A percentile compares a stretch with the other conserved stretches of the same genome.
These are phyloP conservation scores for Gulo gulo DNA, from an alignment of 2,113 vertebrate genomes.

Conservation along the genomic window DNA sequence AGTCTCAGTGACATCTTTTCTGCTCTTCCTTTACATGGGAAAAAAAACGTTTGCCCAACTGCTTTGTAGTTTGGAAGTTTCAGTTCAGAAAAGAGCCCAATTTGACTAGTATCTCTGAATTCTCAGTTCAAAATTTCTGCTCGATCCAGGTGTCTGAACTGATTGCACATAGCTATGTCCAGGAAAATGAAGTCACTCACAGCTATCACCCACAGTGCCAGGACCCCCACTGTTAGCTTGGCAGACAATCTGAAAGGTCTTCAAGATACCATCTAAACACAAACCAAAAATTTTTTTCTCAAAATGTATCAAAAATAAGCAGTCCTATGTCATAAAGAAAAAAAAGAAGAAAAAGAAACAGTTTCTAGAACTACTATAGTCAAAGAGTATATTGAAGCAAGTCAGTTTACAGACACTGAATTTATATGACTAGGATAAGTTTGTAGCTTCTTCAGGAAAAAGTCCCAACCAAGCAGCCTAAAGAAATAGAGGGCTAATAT, in stretches of 20 bases:
- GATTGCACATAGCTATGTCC: neutral
- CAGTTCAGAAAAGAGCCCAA: neutral
- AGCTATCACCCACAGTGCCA: neutral
- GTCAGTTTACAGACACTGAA: neutral
- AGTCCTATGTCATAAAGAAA: neutral
- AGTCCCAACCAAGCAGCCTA: neutral
- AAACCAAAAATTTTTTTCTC: neutral
- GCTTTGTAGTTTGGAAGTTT: slow-evolving; percentile 4
- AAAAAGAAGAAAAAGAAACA: neutral
- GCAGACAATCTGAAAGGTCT: neutral
- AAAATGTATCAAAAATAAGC: neutral
- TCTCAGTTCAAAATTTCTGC: neutral
- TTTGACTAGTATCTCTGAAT: neutral
- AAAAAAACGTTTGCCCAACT: neutral
- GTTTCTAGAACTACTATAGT: neutral
- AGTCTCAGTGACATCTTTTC: neutral
- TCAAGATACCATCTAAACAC: slow-evolving; percentile 5
- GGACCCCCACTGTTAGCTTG: neutral
- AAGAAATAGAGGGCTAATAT: neutral
- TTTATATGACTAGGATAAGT: neutral
- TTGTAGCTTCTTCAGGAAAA: neutral
- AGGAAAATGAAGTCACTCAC: neutral
- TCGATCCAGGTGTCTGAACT: slow-evolving; percentile 14
- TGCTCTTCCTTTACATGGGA: neutral
- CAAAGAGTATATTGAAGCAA: neutral